Percentiles rank a stretch among this genome's conserved stretches.
These are phyloP conservation scores for Crocuta crocuta DNA, from an alignment of 2,113 vertebrate species.

Conservation along the genomic window DNA sequence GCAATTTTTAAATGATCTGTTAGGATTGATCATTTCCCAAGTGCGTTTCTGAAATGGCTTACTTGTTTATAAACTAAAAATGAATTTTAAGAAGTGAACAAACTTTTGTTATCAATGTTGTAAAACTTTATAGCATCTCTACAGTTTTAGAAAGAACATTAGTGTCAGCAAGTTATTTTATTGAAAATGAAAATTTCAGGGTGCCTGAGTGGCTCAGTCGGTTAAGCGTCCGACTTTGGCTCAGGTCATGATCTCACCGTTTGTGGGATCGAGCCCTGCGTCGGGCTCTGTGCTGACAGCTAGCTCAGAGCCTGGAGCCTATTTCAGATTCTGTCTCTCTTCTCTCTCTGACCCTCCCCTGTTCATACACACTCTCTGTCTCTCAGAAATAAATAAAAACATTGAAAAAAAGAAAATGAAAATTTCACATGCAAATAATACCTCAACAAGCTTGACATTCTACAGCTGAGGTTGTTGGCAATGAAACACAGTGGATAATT, in stretches of 20 bases:
- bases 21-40: conserved; percentile 44
- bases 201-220: too few species aligned
- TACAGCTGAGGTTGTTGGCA: neutral
- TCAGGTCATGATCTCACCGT: too few species aligned
- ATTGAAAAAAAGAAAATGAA: neutral
- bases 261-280: too few species aligned
- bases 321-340: too few species aligned
- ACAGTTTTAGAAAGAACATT: neutral
- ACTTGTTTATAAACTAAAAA: conserved; percentile 56
- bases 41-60: conserved; percentile 28
- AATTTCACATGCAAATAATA: neutral
- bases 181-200: neutral
- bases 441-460: neutral
- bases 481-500: neutral
- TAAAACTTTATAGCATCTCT: conserved; percentile 51
- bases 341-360: too few species aligned
- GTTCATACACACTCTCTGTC: too few species aligned
- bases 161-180: neutral
- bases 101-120: conserved; percentile 20
- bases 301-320: too few species aligned
- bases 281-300: too few species aligned
- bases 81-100: conserved; percentile 51
- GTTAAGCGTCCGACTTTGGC: too few species aligned
- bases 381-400: too few species aligned
- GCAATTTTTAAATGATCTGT: neutral